A percentile compares a stretch with the other conserved stretches of the same genome.
Evolutionary conservation across 2,888 invertebrate genomes (phyloP).

Genomic region (Eustalomyia histrio): DNA sequence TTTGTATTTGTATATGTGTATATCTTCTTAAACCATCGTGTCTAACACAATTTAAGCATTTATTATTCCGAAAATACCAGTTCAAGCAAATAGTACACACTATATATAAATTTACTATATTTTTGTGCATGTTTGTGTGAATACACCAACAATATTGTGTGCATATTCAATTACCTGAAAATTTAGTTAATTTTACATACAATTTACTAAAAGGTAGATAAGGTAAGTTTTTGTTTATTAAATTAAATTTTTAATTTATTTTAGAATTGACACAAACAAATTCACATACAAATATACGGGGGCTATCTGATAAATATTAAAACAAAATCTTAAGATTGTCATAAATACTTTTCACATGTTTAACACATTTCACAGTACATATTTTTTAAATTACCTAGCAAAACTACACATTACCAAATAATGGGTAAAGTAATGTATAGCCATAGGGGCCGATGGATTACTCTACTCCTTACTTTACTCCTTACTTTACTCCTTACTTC

Average conservation of each 20-base stretch:
- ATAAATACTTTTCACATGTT: too few relatives aligned
- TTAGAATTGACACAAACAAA: background rate
- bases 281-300: background rate
- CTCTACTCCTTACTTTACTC: too few relatives aligned
- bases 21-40: background rate
- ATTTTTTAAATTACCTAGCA: too few relatives aligned
- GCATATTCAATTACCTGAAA: slow-evolving; percentile 40
- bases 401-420: too few relatives aligned
- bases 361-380: too few relatives aligned
- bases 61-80: slow-evolving; percentile 39
- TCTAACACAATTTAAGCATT: slow-evolving; percentile 29
- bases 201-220: slow-evolving; percentile 11
- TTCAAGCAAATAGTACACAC: background rate
- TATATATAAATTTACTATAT: background rate
- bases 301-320: background rate
- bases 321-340: too few relatives aligned
- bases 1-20: background rate
- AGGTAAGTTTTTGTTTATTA: slow-evolving; percentile 35
- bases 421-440: too few relatives aligned
- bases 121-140: background rate
- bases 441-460: too few relatives aligned
- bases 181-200: slow-evolving; percentile 40
- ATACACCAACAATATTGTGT: background rate
- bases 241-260: slow-evolving; percentile 28
- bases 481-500: too few relatives aligned